Conservation (phyloP, 1,140 invertebrate species). For the Musca vetustissima region DNA sequence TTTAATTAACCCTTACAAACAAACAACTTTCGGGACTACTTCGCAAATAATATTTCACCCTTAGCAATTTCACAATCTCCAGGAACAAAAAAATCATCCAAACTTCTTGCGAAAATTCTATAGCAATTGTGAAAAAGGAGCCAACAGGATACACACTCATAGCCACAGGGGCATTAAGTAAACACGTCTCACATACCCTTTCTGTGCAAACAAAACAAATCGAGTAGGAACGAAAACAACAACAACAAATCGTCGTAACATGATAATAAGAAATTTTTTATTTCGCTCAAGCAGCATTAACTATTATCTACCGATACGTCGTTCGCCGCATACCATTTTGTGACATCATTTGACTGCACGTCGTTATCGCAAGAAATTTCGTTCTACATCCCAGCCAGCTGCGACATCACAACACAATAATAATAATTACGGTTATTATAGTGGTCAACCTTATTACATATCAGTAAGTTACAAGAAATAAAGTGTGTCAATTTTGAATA, state of each 20-base stretch:
- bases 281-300: constrained; percentile 30
- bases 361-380: constrained; percentile 26
- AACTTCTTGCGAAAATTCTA: no score
- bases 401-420: constrained; percentile 1
- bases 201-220: neutral
- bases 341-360: constrained; percentile 29
- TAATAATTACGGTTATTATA: neutral
- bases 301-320: constrained; percentile 23
- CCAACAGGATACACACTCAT: no score
- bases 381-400: constrained; percentile 6
- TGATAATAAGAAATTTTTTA: constrained; percentile 29
- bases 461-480: neutral
- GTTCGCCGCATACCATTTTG: constrained; percentile 29
- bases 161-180: neutral
- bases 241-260: neutral
- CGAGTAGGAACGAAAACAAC: neutral
- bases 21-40: no score
- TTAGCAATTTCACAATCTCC: no score
- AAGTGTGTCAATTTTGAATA: no score
- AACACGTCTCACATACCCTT: neutral
- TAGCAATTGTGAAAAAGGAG: no score
- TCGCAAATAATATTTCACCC: no score
- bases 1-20: no score
- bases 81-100: no score
- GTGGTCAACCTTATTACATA: neutral